Percentiles rank a stretch among this genome's conserved stretches.
phyloP scores from a whole-genome alignment of 2,888 invertebrate genomes.

The Meghimatium bilineatum region DNA sequence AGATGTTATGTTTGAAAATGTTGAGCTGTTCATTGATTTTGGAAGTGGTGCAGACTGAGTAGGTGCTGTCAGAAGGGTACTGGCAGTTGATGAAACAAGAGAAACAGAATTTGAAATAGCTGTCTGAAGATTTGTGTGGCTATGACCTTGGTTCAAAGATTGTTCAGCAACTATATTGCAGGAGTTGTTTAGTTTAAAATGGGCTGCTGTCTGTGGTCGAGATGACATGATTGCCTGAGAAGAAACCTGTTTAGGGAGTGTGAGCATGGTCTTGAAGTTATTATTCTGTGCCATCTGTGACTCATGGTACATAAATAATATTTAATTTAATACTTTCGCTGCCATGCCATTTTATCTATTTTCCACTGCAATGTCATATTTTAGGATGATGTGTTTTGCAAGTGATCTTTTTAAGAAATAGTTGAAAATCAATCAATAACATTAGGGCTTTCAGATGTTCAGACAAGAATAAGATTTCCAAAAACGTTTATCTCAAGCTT shows the following conservation, averaged over 20 bases:
- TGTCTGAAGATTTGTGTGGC: neutral
- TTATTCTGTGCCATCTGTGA: constrained; percentile 19
- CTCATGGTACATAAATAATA: too few relatives aligned
- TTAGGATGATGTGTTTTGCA: too few relatives aligned
- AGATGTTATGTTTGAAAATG: neutral
- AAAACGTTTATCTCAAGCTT: too few relatives aligned
- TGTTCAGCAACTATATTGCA: neutral
- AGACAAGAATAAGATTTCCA: too few relatives aligned
- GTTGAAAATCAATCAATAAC: too few relatives aligned
- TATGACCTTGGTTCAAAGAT: neutral
- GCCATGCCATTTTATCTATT: too few relatives aligned
- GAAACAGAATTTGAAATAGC: neutral
- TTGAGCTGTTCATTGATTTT: neutral
- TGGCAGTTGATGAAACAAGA: neutral
- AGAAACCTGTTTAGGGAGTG: constrained; percentile 18
- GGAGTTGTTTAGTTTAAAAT: neutral
- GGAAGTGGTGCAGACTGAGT: neutral
- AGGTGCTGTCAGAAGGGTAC: neutral
- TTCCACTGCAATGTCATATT: too few relatives aligned
- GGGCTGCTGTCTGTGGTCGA: neutral
- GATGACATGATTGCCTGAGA: neutral
- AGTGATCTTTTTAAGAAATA: too few relatives aligned
- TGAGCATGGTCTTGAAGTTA: constrained; percentile 26
- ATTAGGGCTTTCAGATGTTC: too few relatives aligned
- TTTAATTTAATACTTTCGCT: too few relatives aligned